Evolutionary conservation across 2,113 vertebrate species (phyloP).

Genomic region (Pelodiscus sinensis): DNA sequence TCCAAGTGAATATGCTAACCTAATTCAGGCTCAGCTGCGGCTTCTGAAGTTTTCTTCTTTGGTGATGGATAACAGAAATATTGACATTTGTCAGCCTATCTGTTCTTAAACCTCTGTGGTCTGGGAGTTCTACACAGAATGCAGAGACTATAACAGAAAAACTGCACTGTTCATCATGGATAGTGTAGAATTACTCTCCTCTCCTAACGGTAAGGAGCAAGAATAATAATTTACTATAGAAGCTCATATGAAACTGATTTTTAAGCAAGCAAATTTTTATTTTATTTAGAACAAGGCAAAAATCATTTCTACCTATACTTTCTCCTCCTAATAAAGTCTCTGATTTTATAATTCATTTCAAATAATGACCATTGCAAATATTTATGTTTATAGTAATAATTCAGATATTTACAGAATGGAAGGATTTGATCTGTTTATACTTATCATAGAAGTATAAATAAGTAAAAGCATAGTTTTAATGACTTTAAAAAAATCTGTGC

Average conservation of each 20-base stretch:
- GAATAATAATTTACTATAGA: constrained; percentile 54
- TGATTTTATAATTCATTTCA: not conserved
- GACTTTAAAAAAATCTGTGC: not conserved
- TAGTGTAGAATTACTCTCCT: constrained; percentile 50
- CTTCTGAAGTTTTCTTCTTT: constrained; percentile 9
- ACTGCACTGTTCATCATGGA: constrained; percentile 29
- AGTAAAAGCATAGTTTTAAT: not conserved
- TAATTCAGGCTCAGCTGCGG: not conserved
- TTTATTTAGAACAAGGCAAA: constrained; percentile 31
- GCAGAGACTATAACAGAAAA: constrained; percentile 18
- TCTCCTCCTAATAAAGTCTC: not conserved
- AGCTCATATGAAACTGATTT: constrained; percentile 23
- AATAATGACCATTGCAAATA: not conserved
- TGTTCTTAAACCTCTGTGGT: constrained; percentile 43
- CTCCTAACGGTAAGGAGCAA: constrained; percentile 32
- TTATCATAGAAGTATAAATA: not conserved
- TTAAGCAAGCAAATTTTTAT: constrained; percentile 17
- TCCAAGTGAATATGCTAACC: not conserved
- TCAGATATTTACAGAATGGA: not conserved
- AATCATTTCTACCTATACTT: not conserved
- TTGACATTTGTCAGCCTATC: constrained; percentile 37
- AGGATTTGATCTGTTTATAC: not conserved
- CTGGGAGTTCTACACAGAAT: constrained; percentile 20
- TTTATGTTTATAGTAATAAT: not conserved
- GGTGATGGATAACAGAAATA: constrained; percentile 33